Base-by-base conservation (phyloP, 2,797 vertebrate genomes). In the Myotis daubentonii region DNA sequence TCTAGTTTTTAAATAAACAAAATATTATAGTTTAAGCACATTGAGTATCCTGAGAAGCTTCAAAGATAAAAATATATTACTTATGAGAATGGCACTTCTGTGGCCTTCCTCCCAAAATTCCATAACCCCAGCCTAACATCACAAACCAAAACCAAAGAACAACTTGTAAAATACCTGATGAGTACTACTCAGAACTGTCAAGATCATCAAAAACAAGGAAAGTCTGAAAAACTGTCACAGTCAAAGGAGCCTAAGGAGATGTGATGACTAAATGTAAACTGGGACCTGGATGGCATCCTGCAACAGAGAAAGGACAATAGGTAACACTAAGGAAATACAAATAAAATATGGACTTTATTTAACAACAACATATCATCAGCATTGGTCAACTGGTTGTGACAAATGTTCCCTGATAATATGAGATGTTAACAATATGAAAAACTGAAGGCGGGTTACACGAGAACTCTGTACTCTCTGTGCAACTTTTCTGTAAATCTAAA, bases 11-110 rank as follows among this genome's bases (percentile, higher is more conserved):
- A 79, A 75, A 84, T 28, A 82, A 76, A 55, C 16, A 65, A 87
- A 93, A 68, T 81, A 49, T 44, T 92, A 30, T 88, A 53, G 51
- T 93, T 91, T 74, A 88, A 80, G 17, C 57, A 53, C 6, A 78
- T 47, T 41, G 19, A 76, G 2, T 79, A 74, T 75, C 13, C 91
- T 72, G 36, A 95, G 57, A 95, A 72, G 1, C 23, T 65, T 93
- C 13, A 86, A 83, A 79, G 16, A 75, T 72, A 84, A 93, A 88
- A 97, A 95, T 74, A 91, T 97, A 95, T 97, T 96, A 97, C 36
- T 93, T 91, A 72, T 7, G 7, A 36, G 20, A 95, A 92, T 65
- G 10, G 5, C 55, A 72, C 70, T 57, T 89, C 25, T 60, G 1
- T 53, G 15, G 1, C 51, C 60, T 90, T 75, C 82, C 49, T 89